These are phyloP conservation scores for Rutilus rutilus DNA, from an alignment of 2,113 vertebrate species.

Conservation along the genomic window DNA sequence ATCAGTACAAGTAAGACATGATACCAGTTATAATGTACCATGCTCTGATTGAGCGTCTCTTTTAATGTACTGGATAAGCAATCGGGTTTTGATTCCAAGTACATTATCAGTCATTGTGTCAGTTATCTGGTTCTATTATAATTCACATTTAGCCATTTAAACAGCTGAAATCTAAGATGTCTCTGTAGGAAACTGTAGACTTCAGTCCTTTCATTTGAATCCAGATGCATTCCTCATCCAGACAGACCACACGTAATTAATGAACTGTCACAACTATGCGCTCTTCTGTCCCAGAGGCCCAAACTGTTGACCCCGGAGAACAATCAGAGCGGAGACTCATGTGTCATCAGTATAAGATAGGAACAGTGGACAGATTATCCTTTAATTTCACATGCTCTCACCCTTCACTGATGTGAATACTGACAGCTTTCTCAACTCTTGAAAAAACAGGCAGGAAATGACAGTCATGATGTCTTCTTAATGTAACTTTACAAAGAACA, in stretches of 20 bases:
- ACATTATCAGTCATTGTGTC: not conserved
- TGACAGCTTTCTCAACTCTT: not conserved
- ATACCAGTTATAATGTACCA: not conserved
- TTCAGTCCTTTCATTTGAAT: not conserved
- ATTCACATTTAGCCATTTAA: not conserved
- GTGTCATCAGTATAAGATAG: not conserved
- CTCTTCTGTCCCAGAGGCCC: not conserved
- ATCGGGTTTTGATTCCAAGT: not conserved
- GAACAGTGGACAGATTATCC: not conserved
- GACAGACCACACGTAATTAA: not conserved
- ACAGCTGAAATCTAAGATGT: not conserved
- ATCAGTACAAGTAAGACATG: not conserved
- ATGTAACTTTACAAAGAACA: not conserved
- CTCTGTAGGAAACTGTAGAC: not conserved
- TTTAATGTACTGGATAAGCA: not conserved
- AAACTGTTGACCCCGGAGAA: slow-evolving; percentile 2
- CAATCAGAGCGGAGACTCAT: not conserved
- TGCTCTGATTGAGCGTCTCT: not conserved
- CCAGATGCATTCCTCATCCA: not conserved
- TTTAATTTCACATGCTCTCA: not conserved
- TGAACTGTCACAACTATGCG: slow-evolving; percentile 1
- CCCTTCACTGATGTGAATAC: not conserved
- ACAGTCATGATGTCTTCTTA: not conserved
- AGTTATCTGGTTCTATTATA: not conserved
- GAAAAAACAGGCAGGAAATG: not conserved